These are phyloP conservation scores for Trichechus manatus DNA, from an alignment of 2,113 vertebrate genomes.

Conservation along the genomic window DNA sequence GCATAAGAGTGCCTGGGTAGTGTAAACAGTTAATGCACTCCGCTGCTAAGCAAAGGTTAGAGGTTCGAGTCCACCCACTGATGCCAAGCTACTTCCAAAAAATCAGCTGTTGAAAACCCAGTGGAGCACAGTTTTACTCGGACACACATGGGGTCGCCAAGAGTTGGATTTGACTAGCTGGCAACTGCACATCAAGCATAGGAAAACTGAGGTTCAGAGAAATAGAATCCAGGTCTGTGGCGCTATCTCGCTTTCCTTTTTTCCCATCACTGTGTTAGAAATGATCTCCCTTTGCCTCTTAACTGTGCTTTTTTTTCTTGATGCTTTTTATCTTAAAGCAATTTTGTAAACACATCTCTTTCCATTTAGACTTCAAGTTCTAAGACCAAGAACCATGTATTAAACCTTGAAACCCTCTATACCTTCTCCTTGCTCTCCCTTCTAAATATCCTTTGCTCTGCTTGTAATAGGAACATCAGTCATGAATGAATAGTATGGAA, in stretches of 20 bases:
- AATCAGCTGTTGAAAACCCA: not conserved
- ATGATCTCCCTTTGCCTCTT: not conserved
- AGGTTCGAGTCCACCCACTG: not conserved
- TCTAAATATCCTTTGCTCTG: conserved; percentile 3
- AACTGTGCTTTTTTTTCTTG: not conserved
- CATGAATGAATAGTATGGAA: not conserved
- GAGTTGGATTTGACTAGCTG: not conserved
- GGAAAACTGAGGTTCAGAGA: not conserved
- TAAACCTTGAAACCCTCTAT: not conserved
- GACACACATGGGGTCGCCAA: not conserved
- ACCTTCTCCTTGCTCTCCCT: not conserved
- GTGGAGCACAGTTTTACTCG: not conserved
- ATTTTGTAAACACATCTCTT: not conserved
- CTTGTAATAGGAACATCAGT: not conserved
- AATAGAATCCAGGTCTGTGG: not conserved
- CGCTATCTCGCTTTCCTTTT: not conserved
- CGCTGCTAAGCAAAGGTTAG: not conserved
- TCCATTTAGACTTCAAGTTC: not conserved
- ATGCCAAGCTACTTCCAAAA: not conserved
- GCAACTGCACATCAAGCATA: not conserved
- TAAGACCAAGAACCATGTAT: not conserved
- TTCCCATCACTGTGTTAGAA: not conserved
- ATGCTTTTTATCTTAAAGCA: not conserved
- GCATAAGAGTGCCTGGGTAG: not conserved
- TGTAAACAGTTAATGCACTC: not conserved